Base-by-base conservation (phyloP, 30 jellyfish, hydroid and myxozoan genomes). In the Phacellophora camtschatica region DNA sequence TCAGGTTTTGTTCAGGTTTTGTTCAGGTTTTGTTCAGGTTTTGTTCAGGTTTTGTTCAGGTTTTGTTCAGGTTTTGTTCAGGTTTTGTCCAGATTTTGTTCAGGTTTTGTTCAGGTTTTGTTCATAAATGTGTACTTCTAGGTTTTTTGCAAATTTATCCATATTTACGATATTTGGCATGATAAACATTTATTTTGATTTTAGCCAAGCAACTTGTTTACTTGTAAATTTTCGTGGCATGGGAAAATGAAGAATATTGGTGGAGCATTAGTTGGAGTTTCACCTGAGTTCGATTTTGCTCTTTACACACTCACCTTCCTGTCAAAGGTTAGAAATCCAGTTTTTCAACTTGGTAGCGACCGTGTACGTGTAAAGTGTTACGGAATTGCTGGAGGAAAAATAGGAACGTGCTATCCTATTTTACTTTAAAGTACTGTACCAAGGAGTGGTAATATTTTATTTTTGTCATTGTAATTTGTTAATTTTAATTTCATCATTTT, bases 261-360 rank as follows among this genome's bases (percentile, higher is more conserved):
- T 7, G 78, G 95, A 25, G 61, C 71, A 22, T 42, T 90, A 19
- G 71, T 90, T 49, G 98, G 98, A 2, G 84, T 87, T 1, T 84
- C 96, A 5, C 98, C 98, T 0, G 98, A 90, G 45, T 90, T 90
- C 56, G 98, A 90, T 45, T 39, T 90, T 34, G 96, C 98, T 5
- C 84, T 90, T 41, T 90, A 84, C 88, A 75, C 95, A 10, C 83
- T 84, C 43, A 67, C 90, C 9, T 75, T 69, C 42, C 39, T 88
- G 55, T 59, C 89, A n/a, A 63, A 46, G 42, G 81, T 77, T 31
- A 39, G 74, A 54, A 33, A 45, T 36, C 89, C 89, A 2, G 82
- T 70, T 19, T 82, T 24, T 70, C 62, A 37, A 10, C 28, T 90
- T 46, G 96, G 96, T 13, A 11, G 66, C 25, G 78, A 74, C 55